phyloP scores from a whole-genome alignment of 2,888 invertebrate species.

The Lordiphosa andalusiaca region DNA sequence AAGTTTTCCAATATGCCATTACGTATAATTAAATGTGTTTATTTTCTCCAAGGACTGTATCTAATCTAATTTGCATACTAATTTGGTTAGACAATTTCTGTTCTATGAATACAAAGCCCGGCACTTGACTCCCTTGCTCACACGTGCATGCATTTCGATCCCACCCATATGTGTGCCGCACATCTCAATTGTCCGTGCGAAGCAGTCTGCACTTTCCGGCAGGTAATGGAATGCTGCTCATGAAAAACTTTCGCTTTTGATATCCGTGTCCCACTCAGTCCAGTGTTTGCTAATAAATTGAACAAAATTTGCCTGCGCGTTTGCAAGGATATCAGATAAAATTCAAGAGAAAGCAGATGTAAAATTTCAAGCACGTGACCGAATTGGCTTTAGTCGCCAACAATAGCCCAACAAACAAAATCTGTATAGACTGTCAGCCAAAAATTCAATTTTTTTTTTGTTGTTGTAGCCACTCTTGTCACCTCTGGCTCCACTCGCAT shows the following conservation, averaged over 20 bases:
- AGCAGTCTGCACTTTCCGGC: neutral
- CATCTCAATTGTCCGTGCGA: neutral
- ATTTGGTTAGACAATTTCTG: too few relatives aligned
- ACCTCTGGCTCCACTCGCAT: neutral
- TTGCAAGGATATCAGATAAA: conserved; percentile 10
- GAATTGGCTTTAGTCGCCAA: conserved; percentile 13
- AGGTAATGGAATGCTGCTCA: conserved; percentile 27
- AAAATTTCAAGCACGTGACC: conserved; percentile 27
- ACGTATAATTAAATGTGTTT: too few relatives aligned
- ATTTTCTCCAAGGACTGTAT: too few relatives aligned
- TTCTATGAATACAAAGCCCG: neutral
- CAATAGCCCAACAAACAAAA: conserved; percentile 18
- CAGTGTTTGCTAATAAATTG: conserved; percentile 14
- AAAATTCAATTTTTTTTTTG: neutral
- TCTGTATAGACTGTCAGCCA: conserved; percentile 23
- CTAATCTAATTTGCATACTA: too few relatives aligned
- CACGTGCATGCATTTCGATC: conserved; percentile 6
- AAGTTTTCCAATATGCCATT: conserved; percentile 3
- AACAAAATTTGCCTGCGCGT: conserved; percentile 21
- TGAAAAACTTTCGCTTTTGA: conserved; percentile 21
- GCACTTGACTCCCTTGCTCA: neutral
- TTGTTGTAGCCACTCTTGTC: neutral
- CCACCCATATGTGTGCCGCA: neutral
- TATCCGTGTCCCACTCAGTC: conserved; percentile 2
- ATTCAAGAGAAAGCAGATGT: conserved; percentile 22